These are phyloP conservation scores for Polydesmus complanatus DNA, from an alignment of 2,888 invertebrate genomes.

Conservation along the genomic window DNA sequence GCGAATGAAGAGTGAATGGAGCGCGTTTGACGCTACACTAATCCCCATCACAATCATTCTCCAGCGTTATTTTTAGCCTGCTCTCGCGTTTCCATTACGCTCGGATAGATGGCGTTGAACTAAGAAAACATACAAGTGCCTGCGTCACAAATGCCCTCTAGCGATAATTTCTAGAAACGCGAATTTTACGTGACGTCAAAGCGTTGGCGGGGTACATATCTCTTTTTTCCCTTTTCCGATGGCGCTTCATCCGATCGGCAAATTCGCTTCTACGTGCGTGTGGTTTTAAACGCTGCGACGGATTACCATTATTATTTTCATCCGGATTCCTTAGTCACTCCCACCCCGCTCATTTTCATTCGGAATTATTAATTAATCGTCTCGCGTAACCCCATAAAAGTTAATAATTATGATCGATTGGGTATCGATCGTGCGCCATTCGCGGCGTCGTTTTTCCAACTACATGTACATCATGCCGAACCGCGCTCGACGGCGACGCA, in stretches of 20 bases:
- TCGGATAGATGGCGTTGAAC: too few relatives aligned
- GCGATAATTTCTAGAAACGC: not conserved
- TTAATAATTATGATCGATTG: conserved; percentile 50
- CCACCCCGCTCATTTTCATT: too few relatives aligned
- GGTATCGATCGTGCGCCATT: conserved; percentile 60
- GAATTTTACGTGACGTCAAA: not conserved
- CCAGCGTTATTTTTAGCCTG: too few relatives aligned
- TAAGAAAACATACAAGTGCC: too few relatives aligned
- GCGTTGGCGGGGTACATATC: not conserved
- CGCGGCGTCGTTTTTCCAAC: conserved; percentile 49
- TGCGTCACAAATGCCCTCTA: not conserved
- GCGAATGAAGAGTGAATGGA: too few relatives aligned
- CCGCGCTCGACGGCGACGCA: conserved; percentile 47
- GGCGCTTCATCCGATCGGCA: not conserved
- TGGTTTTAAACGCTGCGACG: not conserved
- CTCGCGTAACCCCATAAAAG: too few relatives aligned
- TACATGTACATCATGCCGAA: conserved; percentile 51
- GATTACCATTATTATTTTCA: not conserved
- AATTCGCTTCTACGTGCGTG: not conserved
- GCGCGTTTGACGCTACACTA: too few relatives aligned
- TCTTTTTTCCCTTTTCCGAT: not conserved
- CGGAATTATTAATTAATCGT: not conserved
- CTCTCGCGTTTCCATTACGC: too few relatives aligned
- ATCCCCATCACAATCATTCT: too few relatives aligned
- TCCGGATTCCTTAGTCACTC: not conserved